Base-by-base conservation (phyloP, 2,888 invertebrate genomes). In the Cremastinae sp. region DNA sequence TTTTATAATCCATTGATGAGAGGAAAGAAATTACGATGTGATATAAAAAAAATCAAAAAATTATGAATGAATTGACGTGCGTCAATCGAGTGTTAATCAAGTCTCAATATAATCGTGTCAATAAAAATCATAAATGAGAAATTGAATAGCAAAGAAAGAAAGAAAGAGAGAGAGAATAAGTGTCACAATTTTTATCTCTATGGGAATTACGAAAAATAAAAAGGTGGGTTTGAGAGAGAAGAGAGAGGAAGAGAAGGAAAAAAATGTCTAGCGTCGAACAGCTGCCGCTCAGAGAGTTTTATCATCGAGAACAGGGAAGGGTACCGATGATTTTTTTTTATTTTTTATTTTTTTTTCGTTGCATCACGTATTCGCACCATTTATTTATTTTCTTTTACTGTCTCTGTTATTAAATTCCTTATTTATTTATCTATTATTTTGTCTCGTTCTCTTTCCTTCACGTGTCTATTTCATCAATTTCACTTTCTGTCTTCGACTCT, bases 241-340 rank as follows among this genome's bases (percentile, higher is more conserved):
- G 45, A 74, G 66, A 77, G 59, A 56, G 8, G 34, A 20, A 59
- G 47, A n/a, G 12, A 47, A 51, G 53, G 51, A 10, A 28, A 28
- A 28, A 28, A 28, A n/a, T n/a, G n/a, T 45, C 16, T 16, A 64
- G 64, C 22, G 56, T 22, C 28, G 78, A 76, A 78, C 84, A 82
- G 84, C 84, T 83, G 84, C 75, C 43, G 64, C 65, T 45, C 56
- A 45, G 69, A 68, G 58, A 79, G 79, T 68, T 78, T 83, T 80
- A 83, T 84, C 82, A 66, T 81, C 81, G 78, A 47, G 78, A 79
- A 74, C 79, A 84, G 79, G 84, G 84, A 81, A 84, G 84, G 84
- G 78, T 83, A 62, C 54, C 43, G 28, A 18, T 36, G 51, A 5
- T 5, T 5, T 28, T 28, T 28, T 28, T 28, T 2, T 28, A 28